Percentiles rank a stretch among this genome's conserved stretches.
Conservation (phyloP, 2,113 vertebrate genomes). For the Chionodraco myersi region DNA sequence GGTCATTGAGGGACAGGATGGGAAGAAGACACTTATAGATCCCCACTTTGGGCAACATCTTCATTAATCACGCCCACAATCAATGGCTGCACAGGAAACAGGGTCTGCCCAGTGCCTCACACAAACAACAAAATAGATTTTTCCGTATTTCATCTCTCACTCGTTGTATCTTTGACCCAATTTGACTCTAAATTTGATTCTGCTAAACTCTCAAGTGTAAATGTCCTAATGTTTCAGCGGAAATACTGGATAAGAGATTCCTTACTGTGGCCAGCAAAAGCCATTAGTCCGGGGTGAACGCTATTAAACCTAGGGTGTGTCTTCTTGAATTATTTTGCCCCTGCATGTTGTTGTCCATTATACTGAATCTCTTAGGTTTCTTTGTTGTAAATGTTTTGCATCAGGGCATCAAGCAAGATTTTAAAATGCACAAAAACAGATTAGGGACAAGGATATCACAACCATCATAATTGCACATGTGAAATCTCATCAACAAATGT, state of each 20-base stretch:
- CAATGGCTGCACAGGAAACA: constrained; percentile 63
- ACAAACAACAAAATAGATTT: constrained; percentile 60
- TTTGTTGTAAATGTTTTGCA: background rate
- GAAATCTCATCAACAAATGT: constrained; percentile 23
- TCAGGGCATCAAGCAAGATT: background rate
- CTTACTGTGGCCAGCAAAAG: background rate
- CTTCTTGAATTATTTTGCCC: constrained; percentile 1
- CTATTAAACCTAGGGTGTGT: background rate
- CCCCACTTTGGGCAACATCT: constrained; percentile 52
- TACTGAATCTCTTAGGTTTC: background rate
- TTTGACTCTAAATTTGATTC: constrained; percentile 25
- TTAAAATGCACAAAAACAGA: background rate
- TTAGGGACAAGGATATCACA: constrained; percentile 4
- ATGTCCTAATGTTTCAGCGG: constrained; percentile 15
- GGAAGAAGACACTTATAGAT: constrained; percentile 61
- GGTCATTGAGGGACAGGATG: constrained; percentile 47
- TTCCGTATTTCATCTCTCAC: constrained; percentile 32
- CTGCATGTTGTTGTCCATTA: background rate
- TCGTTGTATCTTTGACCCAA: constrained; percentile 55
- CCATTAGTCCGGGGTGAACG: background rate
- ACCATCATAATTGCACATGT: constrained; percentile 27
- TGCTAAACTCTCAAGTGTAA: constrained; percentile 8
- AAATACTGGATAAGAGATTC: constrained; percentile 9
- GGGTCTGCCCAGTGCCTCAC: constrained; percentile 32
- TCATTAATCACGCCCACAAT: constrained; percentile 73